Base-by-base conservation (phyloP, 2,888 invertebrate species). In the Diarsia brunnea region DNA sequence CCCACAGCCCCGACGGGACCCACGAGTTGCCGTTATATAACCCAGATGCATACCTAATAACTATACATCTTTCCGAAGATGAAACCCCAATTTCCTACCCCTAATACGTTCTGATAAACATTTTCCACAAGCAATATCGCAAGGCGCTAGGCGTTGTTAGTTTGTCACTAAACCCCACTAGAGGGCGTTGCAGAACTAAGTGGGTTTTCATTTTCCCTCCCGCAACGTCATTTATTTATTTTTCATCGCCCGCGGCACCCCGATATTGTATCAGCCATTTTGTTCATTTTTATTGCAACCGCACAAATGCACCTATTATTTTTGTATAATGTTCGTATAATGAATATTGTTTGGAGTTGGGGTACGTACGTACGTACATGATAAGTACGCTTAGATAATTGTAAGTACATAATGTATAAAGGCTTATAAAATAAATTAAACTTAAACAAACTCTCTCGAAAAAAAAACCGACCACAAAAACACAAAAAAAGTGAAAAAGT, bases 271-370 rank as follows among this genome's bases (percentile, higher is more conserved):
- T 94, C 93, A 92, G 90, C 90, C 93, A 92, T 94, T 95, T 94
- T 94, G 92, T 94, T 94, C 93, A 94, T 94, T 95, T 95, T 94
- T 95, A 95, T 94, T 95, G 93, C 93, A 92, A 91, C 92, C 92
- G 87, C 91, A 90, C 92, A 94, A 94, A 94, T 94, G 91, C 74
- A 80, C 81, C 92, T 93, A 93, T 94, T 94, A 94, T 93, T 93
- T 94, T 93, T 94, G 93, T 93, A 92, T 91, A 93, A 92, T 91
- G 90, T 60, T 60, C 10, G 10, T 81, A 86, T 86, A 91, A 92
- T 92, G 90, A 90, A 89, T 89, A 87, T 87, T 79, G 75, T 85
- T 83, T 75, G 73, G 78, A 63, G 69, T 72, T 68, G 38, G 74
- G 74, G 85, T 82, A 79, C 74, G 77, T 55, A 74, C 14, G 49